These are phyloP conservation scores for Sebastes elongatus DNA, from an alignment of 2,797 vertebrate species.

Conservation along the genomic window DNA sequence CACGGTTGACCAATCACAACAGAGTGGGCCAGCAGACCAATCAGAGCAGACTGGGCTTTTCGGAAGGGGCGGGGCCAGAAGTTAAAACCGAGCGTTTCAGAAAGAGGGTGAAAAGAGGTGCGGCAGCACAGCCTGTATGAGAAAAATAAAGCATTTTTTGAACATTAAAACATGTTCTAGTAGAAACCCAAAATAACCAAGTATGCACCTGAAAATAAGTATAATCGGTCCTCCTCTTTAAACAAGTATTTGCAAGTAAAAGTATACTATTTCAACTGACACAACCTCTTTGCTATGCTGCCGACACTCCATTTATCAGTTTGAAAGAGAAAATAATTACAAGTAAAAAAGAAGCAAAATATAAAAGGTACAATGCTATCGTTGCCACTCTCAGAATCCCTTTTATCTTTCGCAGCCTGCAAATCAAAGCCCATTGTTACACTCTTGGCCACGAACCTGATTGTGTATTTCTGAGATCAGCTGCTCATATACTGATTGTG, in stretches of 20 bases:
- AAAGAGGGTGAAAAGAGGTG: too few species aligned
- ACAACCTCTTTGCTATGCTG: background rate
- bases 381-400: background rate
- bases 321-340: background rate
- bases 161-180: too few species aligned
- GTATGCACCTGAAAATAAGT: too few species aligned
- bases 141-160: too few species aligned
- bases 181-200: too few species aligned
- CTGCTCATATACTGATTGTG: constrained; percentile 40
- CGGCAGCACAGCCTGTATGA: too few species aligned
- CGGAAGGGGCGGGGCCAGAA: too few species aligned
- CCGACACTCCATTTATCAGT: background rate
- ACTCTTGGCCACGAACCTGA: background rate
- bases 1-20: too few species aligned
- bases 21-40: too few species aligned
- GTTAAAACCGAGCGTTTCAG: too few species aligned
- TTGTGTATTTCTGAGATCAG: constrained; percentile 20
- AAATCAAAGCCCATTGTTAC: constrained; percentile 34
- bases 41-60: too few species aligned
- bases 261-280: background rate
- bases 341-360: background rate
- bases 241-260: background rate
- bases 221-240: background rate
- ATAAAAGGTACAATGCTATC: background rate
- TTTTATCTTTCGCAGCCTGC: constrained; percentile 15